Percentiles rank a stretch among this genome's conserved stretches.
These are phyloP conservation scores for Kryptolebias marmoratus DNA, from an alignment of 2,113 vertebrate genomes.

Conservation along the genomic window DNA sequence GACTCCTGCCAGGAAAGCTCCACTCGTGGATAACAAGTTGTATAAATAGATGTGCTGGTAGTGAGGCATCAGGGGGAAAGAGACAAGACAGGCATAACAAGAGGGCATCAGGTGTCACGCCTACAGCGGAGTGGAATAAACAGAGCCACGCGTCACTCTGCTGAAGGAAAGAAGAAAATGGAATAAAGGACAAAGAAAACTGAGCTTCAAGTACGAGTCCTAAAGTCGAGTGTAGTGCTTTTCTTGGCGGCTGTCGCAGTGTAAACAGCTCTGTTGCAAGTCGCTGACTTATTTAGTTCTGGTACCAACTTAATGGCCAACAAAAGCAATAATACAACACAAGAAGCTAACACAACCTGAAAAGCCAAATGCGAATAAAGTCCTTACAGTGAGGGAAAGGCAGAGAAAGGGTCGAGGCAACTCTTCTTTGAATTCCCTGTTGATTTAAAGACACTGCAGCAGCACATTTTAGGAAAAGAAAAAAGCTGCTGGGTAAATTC, in stretches of 20 bases:
- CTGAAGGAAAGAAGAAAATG: constrained; percentile 1
- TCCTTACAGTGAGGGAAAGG: constrained; percentile 9
- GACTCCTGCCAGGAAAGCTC: constrained; percentile 81
- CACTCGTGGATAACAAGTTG: constrained; percentile 81
- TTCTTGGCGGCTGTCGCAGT: constrained; percentile 42
- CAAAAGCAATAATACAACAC: constrained; percentile 40
- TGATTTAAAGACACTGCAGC: constrained; percentile 42
- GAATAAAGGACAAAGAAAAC: constrained; percentile 13
- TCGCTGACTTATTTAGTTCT: constrained; percentile 54
- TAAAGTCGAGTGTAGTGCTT: constrained; percentile 40
- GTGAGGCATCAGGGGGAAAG: constrained; percentile 36
- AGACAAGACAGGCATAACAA: constrained; percentile 37
- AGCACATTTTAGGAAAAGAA: constrained; percentile 26
- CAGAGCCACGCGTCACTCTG: neutral
- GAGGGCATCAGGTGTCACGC: constrained; percentile 27
- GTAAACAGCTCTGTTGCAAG: constrained; percentile 31
- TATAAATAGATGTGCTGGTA: constrained; percentile 82
- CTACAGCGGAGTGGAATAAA: constrained; percentile 28
- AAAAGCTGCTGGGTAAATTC: constrained; percentile 57
- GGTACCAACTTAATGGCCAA: constrained; percentile 42
- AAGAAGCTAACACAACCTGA: constrained; percentile 7
- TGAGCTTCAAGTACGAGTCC: constrained; percentile 8
- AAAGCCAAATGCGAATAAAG: constrained; percentile 17
- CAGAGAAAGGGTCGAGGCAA: constrained; percentile 7
- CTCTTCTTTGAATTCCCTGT: constrained; percentile 45